Evolutionary conservation across 2,797 vertebrate genomes (phyloP), one percentile per base, ranked within the genome.

Genomic region (Sebastes goodei): DNA sequence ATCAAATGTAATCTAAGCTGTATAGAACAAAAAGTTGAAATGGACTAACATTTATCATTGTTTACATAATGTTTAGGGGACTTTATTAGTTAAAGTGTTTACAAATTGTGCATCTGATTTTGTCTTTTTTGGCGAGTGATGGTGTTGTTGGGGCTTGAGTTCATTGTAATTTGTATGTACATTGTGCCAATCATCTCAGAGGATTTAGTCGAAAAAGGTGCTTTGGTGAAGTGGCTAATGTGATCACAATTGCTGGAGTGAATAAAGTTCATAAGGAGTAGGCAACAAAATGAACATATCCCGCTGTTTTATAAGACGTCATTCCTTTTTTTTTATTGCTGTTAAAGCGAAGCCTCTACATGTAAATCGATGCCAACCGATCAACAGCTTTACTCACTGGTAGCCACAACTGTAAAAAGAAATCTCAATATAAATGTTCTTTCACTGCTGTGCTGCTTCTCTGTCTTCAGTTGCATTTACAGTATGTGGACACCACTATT

Each of bases 1-100:
- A 95, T 93, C 82, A 94, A 95, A 92, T 95, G 89, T 96, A 95
- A 94, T 95, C 93, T 90, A 93, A 92, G 89, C 76, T 95, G 94
- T 95, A 90, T 94, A 88, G 89, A 94, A 88, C 88, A 91, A 91
- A 76, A 77, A 52, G 59, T 86, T 84, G 86, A 92, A 88, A 93
- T 89, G 87, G 88, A 93, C 84, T 93, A 94, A 94, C 93, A 91
- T 94, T 90, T 93, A 95, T 93, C 83, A 90, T 90, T 95, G 96
- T 96, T 96, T 96, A 96, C 95, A 95, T 91, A 85, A 89, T 93
- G 83, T 92, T 88, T 92, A 92, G 86, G 87, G 92, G 90, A 87
- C 73, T 88, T 86, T 80, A 49, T 85, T 92, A 79, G 89, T 89
- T 86, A 27, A 80, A 94, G 93, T 95, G 95, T 96, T 96, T 96